phyloP scores from a whole-genome alignment of 1,140 invertebrate genomes.

The Metaphire vulgaris region DNA sequence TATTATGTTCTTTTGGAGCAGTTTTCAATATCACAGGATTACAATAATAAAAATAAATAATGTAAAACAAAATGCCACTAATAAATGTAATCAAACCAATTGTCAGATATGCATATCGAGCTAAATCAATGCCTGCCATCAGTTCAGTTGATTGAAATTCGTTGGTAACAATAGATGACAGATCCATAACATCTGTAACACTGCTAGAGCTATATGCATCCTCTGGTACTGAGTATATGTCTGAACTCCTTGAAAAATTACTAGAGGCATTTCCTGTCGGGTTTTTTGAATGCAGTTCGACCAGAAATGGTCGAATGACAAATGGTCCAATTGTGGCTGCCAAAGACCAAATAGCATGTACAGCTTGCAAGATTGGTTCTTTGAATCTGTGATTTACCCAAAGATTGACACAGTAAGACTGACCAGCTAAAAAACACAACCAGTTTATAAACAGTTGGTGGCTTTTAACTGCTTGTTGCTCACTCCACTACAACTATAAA shows the following conservation, averaged over 20 bases:
- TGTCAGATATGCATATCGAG: background rate
- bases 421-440: conserved; percentile 10
- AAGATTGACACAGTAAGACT: conserved; percentile 17
- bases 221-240: no score
- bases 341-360: conserved; percentile 14
- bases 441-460: no score
- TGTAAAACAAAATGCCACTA: background rate
- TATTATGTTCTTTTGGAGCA: background rate
- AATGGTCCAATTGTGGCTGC: conserved; percentile 7
- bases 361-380: conserved; percentile 10
- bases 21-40: background rate
- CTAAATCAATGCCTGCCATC: background rate
- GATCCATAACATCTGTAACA: background rate
- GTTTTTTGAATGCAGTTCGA: background rate
- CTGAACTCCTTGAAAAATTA: background rate
- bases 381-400: conserved; percentile 6
- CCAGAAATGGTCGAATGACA: conserved; percentile 11
- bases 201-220: background rate
- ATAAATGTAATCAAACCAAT: background rate
- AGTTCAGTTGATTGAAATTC: background rate
- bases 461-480: no score
- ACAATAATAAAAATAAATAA: background rate
- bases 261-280: background rate
- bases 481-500: no score
- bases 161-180: background rate